Conservation (phyloP, 2,888 invertebrate species). For the Dromius quadrimaculatus region DNA sequence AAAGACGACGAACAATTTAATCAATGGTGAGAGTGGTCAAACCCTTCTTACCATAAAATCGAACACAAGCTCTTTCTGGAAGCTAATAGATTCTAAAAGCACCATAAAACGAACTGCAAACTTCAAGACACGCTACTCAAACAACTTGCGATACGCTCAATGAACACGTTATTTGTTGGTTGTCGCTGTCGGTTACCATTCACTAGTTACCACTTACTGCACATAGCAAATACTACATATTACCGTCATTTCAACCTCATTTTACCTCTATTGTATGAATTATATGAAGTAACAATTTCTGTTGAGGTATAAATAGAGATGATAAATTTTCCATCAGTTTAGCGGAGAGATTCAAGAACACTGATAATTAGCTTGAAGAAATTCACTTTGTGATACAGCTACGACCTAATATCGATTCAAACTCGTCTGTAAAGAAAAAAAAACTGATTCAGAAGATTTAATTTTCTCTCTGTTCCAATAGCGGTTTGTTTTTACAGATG, state of each 20-base stretch:
- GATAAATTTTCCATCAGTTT: too few species aligned
- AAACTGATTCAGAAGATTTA: neutral
- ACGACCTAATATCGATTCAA: neutral
- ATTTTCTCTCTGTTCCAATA: slow-evolving; percentile 6
- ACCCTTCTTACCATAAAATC: slow-evolving; percentile 39
- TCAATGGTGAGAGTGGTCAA: slow-evolving; percentile 33
- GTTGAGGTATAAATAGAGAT: too few species aligned
- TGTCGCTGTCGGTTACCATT: neutral
- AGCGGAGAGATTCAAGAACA: too few species aligned
- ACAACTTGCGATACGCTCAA: slow-evolving; percentile 35
- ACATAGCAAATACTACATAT: slow-evolving; percentile 12
- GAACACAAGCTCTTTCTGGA: slow-evolving; percentile 26
- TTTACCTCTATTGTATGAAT: neutral
- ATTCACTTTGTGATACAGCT: too few species aligned
- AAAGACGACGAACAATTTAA: slow-evolving; percentile 34
- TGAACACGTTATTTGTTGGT: slow-evolving; percentile 2
- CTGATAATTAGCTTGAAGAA: too few species aligned
- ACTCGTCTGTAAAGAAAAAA: neutral
- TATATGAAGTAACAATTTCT: too few species aligned
- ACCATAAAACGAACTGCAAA: slow-evolving; percentile 36
- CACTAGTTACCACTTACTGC: neutral
- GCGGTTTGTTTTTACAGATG: slow-evolving; percentile 14
- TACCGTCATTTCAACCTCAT: neutral
- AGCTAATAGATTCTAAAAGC: slow-evolving; percentile 42
- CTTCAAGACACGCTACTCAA: slow-evolving; percentile 38